Evolutionary conservation across 1,140 invertebrate species (phyloP).

Genomic region (Cotesia typhae): DNA sequence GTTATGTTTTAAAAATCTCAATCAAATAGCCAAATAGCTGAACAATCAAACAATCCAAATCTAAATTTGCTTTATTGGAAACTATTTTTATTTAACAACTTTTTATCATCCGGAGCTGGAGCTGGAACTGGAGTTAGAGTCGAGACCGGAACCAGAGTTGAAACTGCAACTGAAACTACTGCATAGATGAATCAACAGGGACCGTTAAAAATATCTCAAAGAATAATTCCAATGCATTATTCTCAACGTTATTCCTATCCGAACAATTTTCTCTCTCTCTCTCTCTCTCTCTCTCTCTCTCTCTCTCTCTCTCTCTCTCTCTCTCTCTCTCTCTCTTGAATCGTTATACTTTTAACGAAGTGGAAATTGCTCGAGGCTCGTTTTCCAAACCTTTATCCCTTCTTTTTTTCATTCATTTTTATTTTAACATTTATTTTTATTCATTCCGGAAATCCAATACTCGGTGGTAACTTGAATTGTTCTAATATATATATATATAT

Average conservation of each 20-base stretch:
- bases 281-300: not conserved
- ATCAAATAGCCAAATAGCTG: too few species aligned
- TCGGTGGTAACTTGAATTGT: not conserved
- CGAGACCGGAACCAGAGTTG: too few species aligned
- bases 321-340: not conserved
- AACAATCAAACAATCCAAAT: too few species aligned
- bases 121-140: too few species aligned
- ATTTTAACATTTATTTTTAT: conserved; percentile 20
- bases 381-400: conserved; percentile 14
- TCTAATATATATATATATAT: not conserved
- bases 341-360: conserved; percentile 30
- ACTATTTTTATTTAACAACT: too few species aligned
- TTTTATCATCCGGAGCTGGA: too few species aligned
- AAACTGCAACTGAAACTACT: not conserved
- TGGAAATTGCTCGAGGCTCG: conserved; percentile 31
- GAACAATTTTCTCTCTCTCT: not conserved
- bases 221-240: conserved; percentile 12
- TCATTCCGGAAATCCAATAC: conserved; percentile 3
- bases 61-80: too few species aligned
- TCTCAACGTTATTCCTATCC: not conserved
- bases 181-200: not conserved
- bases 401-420: not conserved
- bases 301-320: not conserved
- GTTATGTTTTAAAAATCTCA: too few species aligned
- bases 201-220: not conserved